phyloP scores from a whole-genome alignment of 2,888 invertebrate species.

The Drosophila pseudotalamancana region DNA sequence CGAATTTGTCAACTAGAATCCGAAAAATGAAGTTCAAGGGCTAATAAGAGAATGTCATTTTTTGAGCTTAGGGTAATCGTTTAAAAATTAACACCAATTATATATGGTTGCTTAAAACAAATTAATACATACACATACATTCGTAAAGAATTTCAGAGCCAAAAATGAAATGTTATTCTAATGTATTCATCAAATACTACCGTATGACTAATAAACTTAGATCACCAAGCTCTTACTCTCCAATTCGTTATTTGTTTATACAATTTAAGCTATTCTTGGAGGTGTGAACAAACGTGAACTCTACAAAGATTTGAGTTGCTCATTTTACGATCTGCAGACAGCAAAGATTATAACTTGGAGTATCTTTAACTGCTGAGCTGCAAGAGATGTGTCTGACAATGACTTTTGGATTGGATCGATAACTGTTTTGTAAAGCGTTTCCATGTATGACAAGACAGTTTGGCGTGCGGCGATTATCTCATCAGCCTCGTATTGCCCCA shows the following conservation, averaged over 20 bases:
- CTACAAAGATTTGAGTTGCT: conserved; percentile 37
- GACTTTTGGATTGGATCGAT: conserved; percentile 3
- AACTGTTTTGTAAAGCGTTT: conserved; percentile 54
- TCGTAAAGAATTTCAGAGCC: too few species aligned
- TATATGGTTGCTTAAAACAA: too few species aligned
- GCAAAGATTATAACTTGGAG: conserved; percentile 9
- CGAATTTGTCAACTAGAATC: too few species aligned
- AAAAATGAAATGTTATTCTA: too few species aligned
- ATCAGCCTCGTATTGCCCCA: conserved; percentile 54
- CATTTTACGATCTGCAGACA: not conserved
- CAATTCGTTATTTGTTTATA: conserved; percentile 12
- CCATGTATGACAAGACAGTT: conserved; percentile 66
- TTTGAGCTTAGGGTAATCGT: too few species aligned
- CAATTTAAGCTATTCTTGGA: conserved; percentile 16
- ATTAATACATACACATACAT: too few species aligned
- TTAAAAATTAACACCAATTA: too few species aligned
- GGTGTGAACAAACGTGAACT: conserved; percentile 28
- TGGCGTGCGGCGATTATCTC: conserved; percentile 70
- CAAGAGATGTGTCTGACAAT: conserved; percentile 11
- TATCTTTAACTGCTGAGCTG: conserved; percentile 6
- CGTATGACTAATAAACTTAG: conserved; percentile 4
- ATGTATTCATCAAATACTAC: too few species aligned
- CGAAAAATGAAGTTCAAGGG: too few species aligned
- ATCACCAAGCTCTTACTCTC: not conserved
- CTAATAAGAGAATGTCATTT: too few species aligned